These are phyloP conservation scores for Muscidifurax raptorellus DNA, from an alignment of 1,140 invertebrate genomes.

Conservation along the genomic window DNA sequence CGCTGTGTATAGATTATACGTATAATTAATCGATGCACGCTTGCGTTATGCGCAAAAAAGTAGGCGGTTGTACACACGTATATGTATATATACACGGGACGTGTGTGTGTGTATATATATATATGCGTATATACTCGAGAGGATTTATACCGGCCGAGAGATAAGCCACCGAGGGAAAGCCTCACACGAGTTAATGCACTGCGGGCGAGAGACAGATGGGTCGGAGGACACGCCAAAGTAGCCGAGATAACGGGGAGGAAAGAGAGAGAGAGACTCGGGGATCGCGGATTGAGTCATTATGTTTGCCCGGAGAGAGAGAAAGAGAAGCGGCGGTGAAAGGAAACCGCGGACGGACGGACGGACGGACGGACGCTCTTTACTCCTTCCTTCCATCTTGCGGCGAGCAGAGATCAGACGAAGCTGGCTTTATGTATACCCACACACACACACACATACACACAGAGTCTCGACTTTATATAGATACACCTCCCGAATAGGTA, in stretches of 20 bases:
- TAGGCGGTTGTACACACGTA: not conserved
- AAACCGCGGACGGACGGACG: conserved; percentile 57
- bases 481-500: too few species aligned
- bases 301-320: conserved; percentile 58
- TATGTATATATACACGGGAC: not conserved
- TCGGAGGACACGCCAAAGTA: conserved; percentile 44
- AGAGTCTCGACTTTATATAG: not conserved
- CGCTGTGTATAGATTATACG: too few species aligned
- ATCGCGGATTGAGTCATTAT: conserved; percentile 77
- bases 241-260: conserved; percentile 46
- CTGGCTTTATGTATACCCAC: not conserved
- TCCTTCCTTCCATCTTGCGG: not conserved
- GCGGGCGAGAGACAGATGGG: conserved; percentile 50
- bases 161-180: conserved; percentile 18
- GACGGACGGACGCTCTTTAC: not conserved
- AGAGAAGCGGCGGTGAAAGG: conserved; percentile 66
- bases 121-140: too few species aligned
- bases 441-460: not conserved
- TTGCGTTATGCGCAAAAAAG: not conserved
- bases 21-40: not conserved
- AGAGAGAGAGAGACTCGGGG: conserved; percentile 57
- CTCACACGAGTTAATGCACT: conserved; percentile 38
- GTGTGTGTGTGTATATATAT: not conserved
- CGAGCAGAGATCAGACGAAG: not conserved
- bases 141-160: conserved; percentile 11